Percentiles rank a stretch among this genome's conserved stretches.
Evolutionary conservation across 2,888 invertebrate species (phyloP).

Genomic region (Seladonia tumulorum): DNA sequence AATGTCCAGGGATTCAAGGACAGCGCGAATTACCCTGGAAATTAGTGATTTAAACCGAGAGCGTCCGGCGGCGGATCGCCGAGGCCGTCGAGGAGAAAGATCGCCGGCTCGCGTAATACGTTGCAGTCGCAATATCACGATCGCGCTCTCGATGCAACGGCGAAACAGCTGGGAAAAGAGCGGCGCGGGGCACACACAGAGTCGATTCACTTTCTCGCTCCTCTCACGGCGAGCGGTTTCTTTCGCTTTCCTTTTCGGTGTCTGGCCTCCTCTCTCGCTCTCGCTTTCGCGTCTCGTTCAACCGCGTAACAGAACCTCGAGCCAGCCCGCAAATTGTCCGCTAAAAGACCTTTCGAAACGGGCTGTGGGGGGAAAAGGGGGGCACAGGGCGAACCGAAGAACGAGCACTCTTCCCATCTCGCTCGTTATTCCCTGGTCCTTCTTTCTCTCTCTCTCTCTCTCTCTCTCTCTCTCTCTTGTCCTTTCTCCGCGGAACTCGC

Average conservation of each 20-base stretch:
- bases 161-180: background rate
- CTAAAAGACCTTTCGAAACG: conserved; percentile 53
- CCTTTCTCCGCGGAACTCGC: conserved; percentile 11
- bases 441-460: background rate
- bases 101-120: background rate
- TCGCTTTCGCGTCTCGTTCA: conserved; percentile 33
- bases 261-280: conserved; percentile 10
- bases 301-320: conserved; percentile 34
- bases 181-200: background rate
- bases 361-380: conserved; percentile 3
- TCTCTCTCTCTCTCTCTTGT: background rate
- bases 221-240: conserved; percentile 8
- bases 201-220: conserved; percentile 57
- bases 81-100: background rate
- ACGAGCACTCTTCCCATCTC: background rate
- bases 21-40: background rate
- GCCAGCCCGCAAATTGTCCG: conserved; percentile 40
- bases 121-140: background rate
- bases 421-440: background rate
- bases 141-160: background rate
- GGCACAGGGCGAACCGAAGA: background rate
- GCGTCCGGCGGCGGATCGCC: background rate
- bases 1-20: background rate
- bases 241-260: conserved; percentile 51
- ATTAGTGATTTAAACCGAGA: background rate